Base-by-base conservation (phyloP, 2,888 invertebrate genomes). In the Noctua fimbriata region DNA sequence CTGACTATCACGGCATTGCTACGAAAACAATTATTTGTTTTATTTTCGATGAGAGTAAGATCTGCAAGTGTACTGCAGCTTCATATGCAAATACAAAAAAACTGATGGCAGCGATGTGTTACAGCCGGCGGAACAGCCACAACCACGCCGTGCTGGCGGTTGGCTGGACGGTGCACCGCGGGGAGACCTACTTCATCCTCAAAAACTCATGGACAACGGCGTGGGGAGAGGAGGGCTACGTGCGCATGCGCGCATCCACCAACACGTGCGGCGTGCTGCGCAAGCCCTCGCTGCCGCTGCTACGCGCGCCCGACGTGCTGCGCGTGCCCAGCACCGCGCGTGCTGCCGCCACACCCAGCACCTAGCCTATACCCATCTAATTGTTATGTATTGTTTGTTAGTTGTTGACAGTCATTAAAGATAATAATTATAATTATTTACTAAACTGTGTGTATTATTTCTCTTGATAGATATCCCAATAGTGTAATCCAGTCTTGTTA, bases 71-170 rank as follows among this genome's bases (percentile, higher is more conserved):
- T 55, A 55, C 24, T 55, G 24, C 52, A 52, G 52, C 9, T 2
- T 36, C 14, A 21, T 5, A 18, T 21, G n/a, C 49, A 71, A 18
- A n/a, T 47, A 47, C 44, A 52, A 52, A 6, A 16, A 10, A 14
- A 75, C n/a, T 76, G 75, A 75, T 14, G 47, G 12, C 16, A 63
- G n/a, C 24, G 18, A 21, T 49, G 28, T 73, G 49, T 89, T 88
- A 1, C 92, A 96, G 96, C 84, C 71, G 55, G 86, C 86, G 9
- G 92, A 93, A 87, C 76, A 80, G 10, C 74, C 85, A 58, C 73
- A 93, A 92, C 84, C 96, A 96, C 89, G 96, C 96, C 0, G 94
- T 96, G 89, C 81, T 95, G 85, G 95, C 95, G 18, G 96, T 96
- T 81, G 96, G 96, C 0, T 96, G 95, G 95, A 94, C 93, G 73